These are phyloP conservation scores for Flexamia atlantica DNA, from an alignment of 2,888 invertebrate genomes.

Conservation along the genomic window DNA sequence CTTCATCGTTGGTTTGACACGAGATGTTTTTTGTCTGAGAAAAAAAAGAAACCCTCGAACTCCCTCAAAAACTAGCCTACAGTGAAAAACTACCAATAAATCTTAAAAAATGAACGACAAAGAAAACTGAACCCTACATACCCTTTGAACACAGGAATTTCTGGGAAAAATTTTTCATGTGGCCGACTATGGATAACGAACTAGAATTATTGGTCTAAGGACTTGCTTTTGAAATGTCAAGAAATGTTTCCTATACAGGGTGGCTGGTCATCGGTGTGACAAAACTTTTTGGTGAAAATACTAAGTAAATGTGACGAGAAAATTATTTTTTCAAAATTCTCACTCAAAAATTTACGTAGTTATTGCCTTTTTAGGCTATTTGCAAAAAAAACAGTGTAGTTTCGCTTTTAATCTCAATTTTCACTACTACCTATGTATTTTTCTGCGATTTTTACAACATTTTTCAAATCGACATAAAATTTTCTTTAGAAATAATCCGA, in stretches of 20 bases:
- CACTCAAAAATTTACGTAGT: no score
- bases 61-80: slow-evolving; percentile 31
- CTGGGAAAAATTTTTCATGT: not conserved
- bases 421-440: no score
- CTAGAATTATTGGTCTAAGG: not conserved
- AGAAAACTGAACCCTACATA: slow-evolving; percentile 12
- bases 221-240: slow-evolving; percentile 1
- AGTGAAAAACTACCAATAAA: slow-evolving; percentile 2
- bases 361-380: no score
- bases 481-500: no score
- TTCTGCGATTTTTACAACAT: no score
- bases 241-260: not conserved
- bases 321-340: no score
- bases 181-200: not conserved
- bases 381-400: no score
- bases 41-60: not conserved
- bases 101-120: slow-evolving; percentile 9
- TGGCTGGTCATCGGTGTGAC: no score
- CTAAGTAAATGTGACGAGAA: no score
- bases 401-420: no score
- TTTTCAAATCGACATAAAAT: no score
- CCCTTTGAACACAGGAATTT: not conserved
- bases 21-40: slow-evolving; percentile 10
- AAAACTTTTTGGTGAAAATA: no score
- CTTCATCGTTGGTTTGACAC: slow-evolving; percentile 22